Conservation (phyloP, 2,113 vertebrate genomes). For the Columba livia region DNA sequence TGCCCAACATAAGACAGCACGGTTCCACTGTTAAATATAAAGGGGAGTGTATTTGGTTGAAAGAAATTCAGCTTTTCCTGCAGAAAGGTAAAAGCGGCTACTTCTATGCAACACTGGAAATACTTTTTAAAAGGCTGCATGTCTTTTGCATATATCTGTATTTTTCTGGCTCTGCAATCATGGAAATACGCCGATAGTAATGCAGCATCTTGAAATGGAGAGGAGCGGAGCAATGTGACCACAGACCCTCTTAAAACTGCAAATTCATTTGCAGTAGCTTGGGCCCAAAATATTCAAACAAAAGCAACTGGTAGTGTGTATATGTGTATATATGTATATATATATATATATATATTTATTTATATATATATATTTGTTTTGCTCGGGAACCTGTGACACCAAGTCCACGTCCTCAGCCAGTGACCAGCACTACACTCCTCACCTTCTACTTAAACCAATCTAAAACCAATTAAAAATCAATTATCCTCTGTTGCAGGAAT, state of each 20-base stretch:
- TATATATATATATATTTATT: no score
- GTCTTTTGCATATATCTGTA: not conserved
- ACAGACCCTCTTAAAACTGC: not conserved
- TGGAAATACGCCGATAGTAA: rapidly evolving
- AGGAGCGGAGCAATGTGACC: rapidly evolving
- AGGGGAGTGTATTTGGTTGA: rapidly evolving
- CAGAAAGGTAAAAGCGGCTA: not conserved
- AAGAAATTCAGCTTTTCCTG: not conserved
- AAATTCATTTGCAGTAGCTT: not conserved
- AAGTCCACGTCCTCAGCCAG: not conserved
- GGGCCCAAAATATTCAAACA: not conserved
- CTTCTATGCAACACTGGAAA: not conserved
- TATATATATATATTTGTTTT: no score
- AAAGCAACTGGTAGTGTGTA: not conserved
- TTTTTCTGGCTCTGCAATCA: not conserved
- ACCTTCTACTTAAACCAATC: no score
- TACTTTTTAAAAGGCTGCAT: not conserved
- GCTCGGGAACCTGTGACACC: not conserved
- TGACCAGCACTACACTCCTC: not conserved
- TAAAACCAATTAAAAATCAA: not conserved
- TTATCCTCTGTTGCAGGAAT: not conserved
- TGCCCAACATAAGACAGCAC: rapidly evolving
- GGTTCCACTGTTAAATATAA: rapidly evolving
- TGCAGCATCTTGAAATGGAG: not conserved
- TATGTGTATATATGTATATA: no score